Evolutionary conservation across 64 coral and sea anemone species (phyloP).

Genomic region (Porites lutea): DNA sequence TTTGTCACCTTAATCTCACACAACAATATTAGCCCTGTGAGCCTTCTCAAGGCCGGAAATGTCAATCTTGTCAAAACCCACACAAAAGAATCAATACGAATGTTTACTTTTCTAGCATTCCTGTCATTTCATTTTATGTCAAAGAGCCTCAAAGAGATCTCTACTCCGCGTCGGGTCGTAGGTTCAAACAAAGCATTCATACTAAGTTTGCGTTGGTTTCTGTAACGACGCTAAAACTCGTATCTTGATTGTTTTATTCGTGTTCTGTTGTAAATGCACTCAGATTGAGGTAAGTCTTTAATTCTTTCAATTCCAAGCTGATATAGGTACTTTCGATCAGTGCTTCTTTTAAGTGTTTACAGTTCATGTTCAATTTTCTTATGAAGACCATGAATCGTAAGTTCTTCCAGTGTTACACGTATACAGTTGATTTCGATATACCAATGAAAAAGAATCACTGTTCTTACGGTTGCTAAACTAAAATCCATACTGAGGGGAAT

Average conservation of each 20-base stretch:
- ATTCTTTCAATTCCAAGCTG: neutral
- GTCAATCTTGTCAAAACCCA: neutral
- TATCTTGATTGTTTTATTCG: neutral
- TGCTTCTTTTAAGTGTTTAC: too few relatives aligned
- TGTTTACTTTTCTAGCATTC: conserved; percentile 30
- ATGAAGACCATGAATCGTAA: too few relatives aligned
- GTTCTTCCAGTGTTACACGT: too few relatives aligned
- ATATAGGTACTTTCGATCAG: too few relatives aligned
- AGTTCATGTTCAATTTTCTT: too few relatives aligned
- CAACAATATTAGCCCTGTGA: neutral
- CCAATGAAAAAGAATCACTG: too few relatives aligned
- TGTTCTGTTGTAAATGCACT: neutral
- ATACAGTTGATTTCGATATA: too few relatives aligned
- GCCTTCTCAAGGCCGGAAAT: neutral
- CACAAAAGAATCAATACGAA: conserved; percentile 4
- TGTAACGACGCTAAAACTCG: neutral
- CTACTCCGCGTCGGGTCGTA: conserved; percentile 9
- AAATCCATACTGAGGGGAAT: too few relatives aligned
- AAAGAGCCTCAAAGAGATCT: neutral
- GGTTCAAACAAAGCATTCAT: neutral
- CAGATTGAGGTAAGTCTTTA: neutral
- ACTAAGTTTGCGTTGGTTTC: neutral
- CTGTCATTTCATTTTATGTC: conserved; percentile 5
- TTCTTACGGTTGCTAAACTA: too few relatives aligned
- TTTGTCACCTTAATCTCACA: too few relatives aligned